Conservation (phyloP, 2,113 vertebrate species). For the Melospiza melodia region DNA sequence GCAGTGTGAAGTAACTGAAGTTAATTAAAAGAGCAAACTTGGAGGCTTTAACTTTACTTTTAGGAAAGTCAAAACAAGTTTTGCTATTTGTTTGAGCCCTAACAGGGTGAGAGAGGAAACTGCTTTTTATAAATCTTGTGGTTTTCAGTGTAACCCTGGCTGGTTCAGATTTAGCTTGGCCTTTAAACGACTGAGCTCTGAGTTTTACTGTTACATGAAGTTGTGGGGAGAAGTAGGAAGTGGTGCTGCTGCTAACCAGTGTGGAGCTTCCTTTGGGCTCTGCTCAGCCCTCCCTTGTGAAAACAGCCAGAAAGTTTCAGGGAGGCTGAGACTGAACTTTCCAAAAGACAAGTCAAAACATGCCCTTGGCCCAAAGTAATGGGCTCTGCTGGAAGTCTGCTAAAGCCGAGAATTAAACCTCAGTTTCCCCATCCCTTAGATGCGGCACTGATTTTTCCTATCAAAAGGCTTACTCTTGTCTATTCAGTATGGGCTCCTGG, state of each 20-base stretch:
- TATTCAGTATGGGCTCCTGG: background rate
- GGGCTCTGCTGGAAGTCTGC: background rate
- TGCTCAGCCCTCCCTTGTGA: background rate
- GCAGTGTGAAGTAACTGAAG: background rate
- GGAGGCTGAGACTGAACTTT: background rate
- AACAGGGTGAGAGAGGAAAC: background rate
- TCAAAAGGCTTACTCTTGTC: background rate
- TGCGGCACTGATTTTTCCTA: background rate
- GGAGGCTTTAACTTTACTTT: background rate
- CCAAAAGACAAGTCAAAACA: conserved; percentile 7
- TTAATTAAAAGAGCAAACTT: background rate
- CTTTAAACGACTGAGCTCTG: background rate
- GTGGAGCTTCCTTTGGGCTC: background rate
- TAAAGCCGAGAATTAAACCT: conserved; percentile 9
- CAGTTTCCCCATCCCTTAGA: background rate
- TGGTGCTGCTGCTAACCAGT: background rate
- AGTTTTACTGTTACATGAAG: background rate
- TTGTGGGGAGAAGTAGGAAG: background rate
- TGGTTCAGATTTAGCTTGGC: background rate
- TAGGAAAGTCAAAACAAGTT: background rate
- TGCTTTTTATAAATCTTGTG: background rate
- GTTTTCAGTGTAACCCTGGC: background rate
- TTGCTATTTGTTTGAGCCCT: background rate
- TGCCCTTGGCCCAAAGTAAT: background rate
- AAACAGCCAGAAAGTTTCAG: background rate